phyloP scores from a whole-genome alignment of 1,140 invertebrate genomes.

The Centruroides vittatus region DNA sequence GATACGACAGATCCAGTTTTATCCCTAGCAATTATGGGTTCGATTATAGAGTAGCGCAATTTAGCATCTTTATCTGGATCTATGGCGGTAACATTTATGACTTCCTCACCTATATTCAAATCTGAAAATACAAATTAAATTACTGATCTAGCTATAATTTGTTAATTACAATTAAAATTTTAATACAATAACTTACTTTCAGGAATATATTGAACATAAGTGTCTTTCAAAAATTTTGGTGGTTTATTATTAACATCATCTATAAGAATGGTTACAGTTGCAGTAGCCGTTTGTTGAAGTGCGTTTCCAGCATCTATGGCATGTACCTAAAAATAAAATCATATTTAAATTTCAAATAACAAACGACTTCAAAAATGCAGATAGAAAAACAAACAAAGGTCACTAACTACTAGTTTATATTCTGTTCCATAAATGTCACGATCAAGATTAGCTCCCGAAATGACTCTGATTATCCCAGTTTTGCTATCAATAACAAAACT shows the following conservation, averaged over 20 bases:
- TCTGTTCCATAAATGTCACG: slow-evolving; percentile 10
- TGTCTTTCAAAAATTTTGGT: slow-evolving; percentile 49
- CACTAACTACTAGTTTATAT: slow-evolving; percentile 5
- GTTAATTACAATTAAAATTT: not conserved
- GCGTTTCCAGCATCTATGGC: slow-evolving; percentile 20
- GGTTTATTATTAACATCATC: slow-evolving; percentile 69
- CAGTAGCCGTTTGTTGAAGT: slow-evolving; percentile 38
- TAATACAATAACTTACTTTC: slow-evolving; percentile 34
- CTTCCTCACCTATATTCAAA: slow-evolving; percentile 18
- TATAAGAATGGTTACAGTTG: slow-evolving; percentile 46
- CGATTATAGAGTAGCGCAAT: slow-evolving; percentile 49
- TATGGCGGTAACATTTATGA: slow-evolving; percentile 45
- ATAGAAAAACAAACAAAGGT: no score
- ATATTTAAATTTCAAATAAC: slow-evolving; percentile 12
- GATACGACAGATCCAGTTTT: slow-evolving; percentile 42
- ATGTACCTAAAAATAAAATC: slow-evolving; percentile 11
- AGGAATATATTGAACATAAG: slow-evolving; percentile 51
- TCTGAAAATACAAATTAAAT: not conserved
- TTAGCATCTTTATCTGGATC: slow-evolving; percentile 54
- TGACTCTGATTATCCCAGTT: slow-evolving; percentile 54
- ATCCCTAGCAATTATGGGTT: slow-evolving; percentile 52
- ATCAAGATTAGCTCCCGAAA: slow-evolving; percentile 44
- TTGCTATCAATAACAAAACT: slow-evolving; percentile 58
- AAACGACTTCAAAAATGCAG: no score
- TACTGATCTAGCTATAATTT: not conserved